Percentiles rank a stretch among this genome's conserved stretches.
phyloP scores from a whole-genome alignment of 2,113 vertebrate genomes.

The Scomber scombrus region DNA sequence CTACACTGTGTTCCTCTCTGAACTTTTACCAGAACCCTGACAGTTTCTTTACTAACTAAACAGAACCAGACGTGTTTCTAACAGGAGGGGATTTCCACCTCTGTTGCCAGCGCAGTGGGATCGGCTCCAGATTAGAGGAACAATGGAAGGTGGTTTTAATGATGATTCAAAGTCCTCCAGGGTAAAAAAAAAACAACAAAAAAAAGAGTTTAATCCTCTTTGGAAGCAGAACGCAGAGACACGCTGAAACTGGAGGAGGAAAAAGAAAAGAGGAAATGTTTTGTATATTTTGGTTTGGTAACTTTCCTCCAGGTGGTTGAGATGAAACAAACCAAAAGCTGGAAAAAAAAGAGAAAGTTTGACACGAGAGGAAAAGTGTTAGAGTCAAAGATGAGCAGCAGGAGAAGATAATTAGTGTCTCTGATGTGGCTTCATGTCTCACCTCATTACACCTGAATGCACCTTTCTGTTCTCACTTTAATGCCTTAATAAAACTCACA shows the following conservation, averaged over 20 bases:
- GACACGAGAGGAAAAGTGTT: background rate
- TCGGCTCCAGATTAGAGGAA: background rate
- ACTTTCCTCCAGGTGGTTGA: background rate
- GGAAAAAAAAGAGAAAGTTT: background rate
- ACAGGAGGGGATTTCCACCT: background rate
- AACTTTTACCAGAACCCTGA: background rate
- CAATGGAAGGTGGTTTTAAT: background rate
- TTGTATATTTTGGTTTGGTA: background rate
- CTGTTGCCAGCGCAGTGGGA: background rate
- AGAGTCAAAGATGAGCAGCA: background rate
- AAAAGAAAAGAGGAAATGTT: slow-evolving; percentile 5
- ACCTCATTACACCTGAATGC: background rate
- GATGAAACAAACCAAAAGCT: background rate
- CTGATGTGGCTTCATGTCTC: slow-evolving; percentile 15
- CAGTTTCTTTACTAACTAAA: background rate
- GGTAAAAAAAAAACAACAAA: background rate
- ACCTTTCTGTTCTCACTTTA: no score
- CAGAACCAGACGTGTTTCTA: background rate
- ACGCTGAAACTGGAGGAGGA: no score
- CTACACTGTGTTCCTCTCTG: background rate
- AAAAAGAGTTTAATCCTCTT: no score
- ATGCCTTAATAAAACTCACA: no score
- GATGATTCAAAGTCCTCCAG: slow-evolving; percentile 1
- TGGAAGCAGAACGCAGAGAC: no score
- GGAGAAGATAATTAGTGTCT: background rate